phyloP scores from a whole-genome alignment of 1,140 invertebrate genomes.

The Arion vulgaris region DNA sequence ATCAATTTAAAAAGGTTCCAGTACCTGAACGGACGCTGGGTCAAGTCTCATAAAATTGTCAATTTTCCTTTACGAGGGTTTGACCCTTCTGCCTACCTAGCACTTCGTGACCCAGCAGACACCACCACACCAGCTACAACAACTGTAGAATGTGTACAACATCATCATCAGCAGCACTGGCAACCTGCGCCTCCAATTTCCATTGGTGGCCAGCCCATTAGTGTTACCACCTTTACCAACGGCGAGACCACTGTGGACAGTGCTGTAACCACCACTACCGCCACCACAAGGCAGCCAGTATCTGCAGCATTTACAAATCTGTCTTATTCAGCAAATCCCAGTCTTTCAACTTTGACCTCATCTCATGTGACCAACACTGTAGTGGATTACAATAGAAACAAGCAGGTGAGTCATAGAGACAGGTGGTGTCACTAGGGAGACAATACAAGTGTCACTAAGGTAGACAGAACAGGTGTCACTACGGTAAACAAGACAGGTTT shows the following conservation, averaged over 20 bases:
- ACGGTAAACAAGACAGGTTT: no score
- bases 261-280: not conserved
- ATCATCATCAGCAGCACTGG: not conserved
- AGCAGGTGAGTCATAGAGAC: slow-evolving; percentile 7
- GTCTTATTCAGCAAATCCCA: slow-evolving; percentile 3
- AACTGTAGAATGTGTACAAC: not conserved
- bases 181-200: not conserved
- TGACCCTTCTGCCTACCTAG: slow-evolving; percentile 77
- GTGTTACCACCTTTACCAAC: not conserved
- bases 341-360: not conserved
- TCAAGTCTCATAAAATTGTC: slow-evolving; percentile 93
- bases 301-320: not conserved
- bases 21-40: slow-evolving; percentile 88
- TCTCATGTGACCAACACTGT: not conserved
- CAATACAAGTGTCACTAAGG: no score
- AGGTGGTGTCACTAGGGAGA: no score
- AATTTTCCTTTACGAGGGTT: slow-evolving; percentile 88
- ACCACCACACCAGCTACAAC: not conserved
- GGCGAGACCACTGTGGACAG: not conserved
- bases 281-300: not conserved
- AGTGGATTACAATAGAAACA: not conserved
- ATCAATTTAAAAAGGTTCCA: slow-evolving; percentile 92
- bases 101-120: slow-evolving; percentile 37
- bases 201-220: not conserved
- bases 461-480: no score